phyloP scores from a whole-genome alignment of 2,888 invertebrate genomes.

The Eilema depressum region DNA sequence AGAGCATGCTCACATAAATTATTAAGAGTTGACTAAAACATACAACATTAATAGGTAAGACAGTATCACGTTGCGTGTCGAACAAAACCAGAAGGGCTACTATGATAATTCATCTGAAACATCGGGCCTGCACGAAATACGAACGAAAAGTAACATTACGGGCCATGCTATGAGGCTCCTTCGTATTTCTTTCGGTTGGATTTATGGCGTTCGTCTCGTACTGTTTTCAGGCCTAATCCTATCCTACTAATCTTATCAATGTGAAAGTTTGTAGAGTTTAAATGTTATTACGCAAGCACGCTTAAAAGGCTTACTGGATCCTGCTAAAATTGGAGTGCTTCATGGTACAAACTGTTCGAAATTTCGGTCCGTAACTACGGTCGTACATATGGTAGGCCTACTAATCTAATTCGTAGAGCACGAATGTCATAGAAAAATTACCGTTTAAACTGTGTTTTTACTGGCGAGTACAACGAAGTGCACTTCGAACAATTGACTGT shows the following conservation, averaged over 20 bases:
- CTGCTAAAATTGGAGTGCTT: neutral
- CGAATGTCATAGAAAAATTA: constrained; percentile 56
- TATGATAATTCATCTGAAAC: neutral
- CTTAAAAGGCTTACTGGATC: too few species aligned
- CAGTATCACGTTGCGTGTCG: constrained; percentile 40
- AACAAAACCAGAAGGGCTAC: constrained; percentile 26
- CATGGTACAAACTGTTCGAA: neutral
- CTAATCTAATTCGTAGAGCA: constrained; percentile 26
- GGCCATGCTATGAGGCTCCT: neutral
- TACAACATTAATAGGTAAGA: constrained; percentile 25
- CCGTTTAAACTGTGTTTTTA: constrained; percentile 52
- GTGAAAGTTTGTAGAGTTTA: too few species aligned
- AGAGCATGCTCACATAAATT: constrained; percentile 33
- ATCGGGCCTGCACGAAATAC: neutral
- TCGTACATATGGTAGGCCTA: neutral
- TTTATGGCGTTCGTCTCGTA: neutral
- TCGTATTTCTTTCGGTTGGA: neutral
- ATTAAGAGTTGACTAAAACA: neutral
- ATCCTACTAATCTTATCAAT: too few species aligned
- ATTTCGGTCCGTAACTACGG: neutral
- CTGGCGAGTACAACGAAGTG: constrained; percentile 68
- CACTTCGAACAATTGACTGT: constrained; percentile 72
- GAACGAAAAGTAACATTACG: neutral
- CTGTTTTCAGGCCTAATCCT: too few species aligned
- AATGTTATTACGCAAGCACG: too few species aligned